Conservation (phyloP, 2,113 vertebrate genomes). For the Myiozetetes cayanensis region DNA sequence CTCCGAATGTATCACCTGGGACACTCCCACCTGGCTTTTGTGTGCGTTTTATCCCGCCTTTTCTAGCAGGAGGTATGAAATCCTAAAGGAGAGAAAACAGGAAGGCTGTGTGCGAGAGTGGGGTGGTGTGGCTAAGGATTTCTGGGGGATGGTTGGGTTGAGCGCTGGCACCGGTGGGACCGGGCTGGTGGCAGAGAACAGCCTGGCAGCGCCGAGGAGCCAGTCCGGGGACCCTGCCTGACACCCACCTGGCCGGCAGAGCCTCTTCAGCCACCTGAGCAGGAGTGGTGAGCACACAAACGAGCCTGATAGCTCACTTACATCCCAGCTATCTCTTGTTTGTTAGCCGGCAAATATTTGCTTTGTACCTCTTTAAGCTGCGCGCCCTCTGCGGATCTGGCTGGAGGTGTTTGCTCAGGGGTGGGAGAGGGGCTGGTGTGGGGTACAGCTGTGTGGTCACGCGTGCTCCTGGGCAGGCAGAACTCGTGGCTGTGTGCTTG, state of each 20-base stretch:
- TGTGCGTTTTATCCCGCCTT: neutral
- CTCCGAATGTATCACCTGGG: neutral
- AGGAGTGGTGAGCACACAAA: neutral
- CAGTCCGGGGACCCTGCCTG: neutral
- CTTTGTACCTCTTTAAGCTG: neutral
- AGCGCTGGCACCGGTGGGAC: neutral
- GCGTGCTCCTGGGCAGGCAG: neutral
- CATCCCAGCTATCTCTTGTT: neutral
- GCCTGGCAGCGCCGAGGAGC: neutral
- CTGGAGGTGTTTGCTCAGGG: neutral
- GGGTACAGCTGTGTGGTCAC: neutral
- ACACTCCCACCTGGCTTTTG: neutral
- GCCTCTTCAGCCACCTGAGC: neutral
- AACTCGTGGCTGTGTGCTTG: neutral
- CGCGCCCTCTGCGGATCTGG: neutral
- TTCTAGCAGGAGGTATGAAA: neutral
- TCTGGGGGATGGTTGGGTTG: fast-evolving
- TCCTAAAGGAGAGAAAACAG: neutral
- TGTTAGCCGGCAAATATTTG: neutral
- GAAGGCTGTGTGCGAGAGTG: neutral
- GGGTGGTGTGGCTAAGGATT: neutral
- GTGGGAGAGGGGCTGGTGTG: neutral
- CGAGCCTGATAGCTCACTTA: neutral
- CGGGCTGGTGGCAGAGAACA: neutral
- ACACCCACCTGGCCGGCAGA: neutral